Percentiles rank a stretch among this genome's conserved stretches.
Conservation (phyloP, 2,888 invertebrate species). For the Stratiomys singularior region DNA sequence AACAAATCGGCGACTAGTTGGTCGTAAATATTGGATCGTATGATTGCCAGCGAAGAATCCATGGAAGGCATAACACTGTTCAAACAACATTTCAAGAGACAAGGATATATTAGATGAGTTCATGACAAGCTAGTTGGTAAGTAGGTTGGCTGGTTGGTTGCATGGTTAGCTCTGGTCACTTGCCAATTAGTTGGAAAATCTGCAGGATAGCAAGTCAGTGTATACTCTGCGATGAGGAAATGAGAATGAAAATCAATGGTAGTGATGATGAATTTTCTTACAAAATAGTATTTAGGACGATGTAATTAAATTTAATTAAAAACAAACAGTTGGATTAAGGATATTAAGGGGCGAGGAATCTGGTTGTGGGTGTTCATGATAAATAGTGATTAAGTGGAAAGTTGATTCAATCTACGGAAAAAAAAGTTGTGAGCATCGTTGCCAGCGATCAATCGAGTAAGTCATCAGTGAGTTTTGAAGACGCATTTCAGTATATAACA, state of each 20-base stretch:
- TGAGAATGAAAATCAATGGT: not conserved
- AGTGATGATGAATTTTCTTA: not conserved
- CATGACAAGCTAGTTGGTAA: not conserved
- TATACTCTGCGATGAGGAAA: not conserved
- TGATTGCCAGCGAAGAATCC: conserved; percentile 37
- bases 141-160: too few species aligned
- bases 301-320: conserved; percentile 41
- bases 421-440: too few species aligned
- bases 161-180: not conserved
- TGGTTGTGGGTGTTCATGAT: not conserved
- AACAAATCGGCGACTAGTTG: conserved; percentile 43
- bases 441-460: too few species aligned
- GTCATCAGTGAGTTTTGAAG: too few species aligned
- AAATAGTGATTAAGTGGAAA: not conserved
- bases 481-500: too few species aligned
- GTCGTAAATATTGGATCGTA: conserved; percentile 33
- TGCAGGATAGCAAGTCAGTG: not conserved
- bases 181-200: conserved; percentile 35
- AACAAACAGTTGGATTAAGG: conserved; percentile 15
- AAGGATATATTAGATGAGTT: not conserved
- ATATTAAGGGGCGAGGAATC: not conserved
- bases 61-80: conserved; percentile 44
- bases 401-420: too few species aligned
- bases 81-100: conserved; percentile 34
- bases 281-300: not conserved